Evolutionary conservation across 2,113 vertebrate species (phyloP), one percentile per base, ranked within the genome.

Genomic region (Emydocephalus ijimae): DNA sequence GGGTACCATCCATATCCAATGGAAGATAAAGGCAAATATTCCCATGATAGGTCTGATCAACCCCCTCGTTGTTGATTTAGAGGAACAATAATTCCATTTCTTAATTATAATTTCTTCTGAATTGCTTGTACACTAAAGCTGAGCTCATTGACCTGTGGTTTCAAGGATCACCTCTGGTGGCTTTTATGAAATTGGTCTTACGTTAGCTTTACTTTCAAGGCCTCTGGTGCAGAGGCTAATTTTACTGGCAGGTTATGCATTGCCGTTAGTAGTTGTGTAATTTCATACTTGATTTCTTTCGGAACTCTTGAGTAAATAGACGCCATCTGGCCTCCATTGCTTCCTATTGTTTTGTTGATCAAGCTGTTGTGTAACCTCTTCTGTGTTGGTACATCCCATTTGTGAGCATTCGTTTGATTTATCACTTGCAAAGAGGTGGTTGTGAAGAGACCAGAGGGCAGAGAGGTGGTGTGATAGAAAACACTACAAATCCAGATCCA

Each of bases 291-390:
- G 69, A 90, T 81, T 92, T 92, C 92, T 87, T 92, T 24, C 45
- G 18, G 89, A 92, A 90, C 88, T 92, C 92, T 86, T 92, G 92
- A 90, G 88, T 92, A 92, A 92, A 92, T 92, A 92, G 92, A 92
- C 34, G 48, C 92, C 92, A 92, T 92, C 92, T 92, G 92, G 88
- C 45, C 74, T 9, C 69, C 12, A 52, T 81, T 52, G 56, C 59
- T 89, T 81, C 85, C 92, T 7, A 92, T 92, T 92, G 92, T 92
- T 92, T 43, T 20, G 88, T 90, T 90, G 61, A 90, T 92, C 92
- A 90, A 64, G 89, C 88, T 85, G 55, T 24, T 26, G 39, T 64
- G 74, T 86, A 92, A 87, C 88, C 88, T 87, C 74, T 87, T 64
- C 55, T 86, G 50, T 86, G 50, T 90, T 74, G 55, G 59, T 86